These are phyloP conservation scores for Cephus pygmeus DNA, from an alignment of 2,888 invertebrate genomes.

Conservation along the genomic window DNA sequence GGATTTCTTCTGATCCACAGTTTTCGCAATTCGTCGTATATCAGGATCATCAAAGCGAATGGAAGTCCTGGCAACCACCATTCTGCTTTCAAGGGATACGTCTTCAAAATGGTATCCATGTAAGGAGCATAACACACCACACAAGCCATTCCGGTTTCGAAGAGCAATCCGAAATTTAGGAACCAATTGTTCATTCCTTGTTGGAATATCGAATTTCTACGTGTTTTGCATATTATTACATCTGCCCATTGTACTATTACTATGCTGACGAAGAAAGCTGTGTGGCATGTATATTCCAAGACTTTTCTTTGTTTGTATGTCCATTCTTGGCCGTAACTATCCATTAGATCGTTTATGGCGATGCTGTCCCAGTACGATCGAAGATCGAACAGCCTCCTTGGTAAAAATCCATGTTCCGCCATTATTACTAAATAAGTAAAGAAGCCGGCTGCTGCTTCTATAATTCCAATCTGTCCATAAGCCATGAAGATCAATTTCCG, in stretches of 20 bases:
- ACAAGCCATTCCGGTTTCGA: conserved; percentile 68
- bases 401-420: conserved; percentile 83
- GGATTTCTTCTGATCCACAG: conserved; percentile 75
- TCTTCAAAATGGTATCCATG: conserved; percentile 69
- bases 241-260: conserved; percentile 84
- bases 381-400: conserved; percentile 74
- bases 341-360: conserved; percentile 71
- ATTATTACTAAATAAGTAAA: conserved; percentile 83
- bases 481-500: conserved; percentile 79
- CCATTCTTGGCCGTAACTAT: conserved; percentile 84
- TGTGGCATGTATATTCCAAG: conserved; percentile 80
- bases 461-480: conserved; percentile 87
- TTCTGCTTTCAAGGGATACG: conserved; percentile 75
- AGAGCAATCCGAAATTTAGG: conserved; percentile 72
- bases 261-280: conserved; percentile 83
- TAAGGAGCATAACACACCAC: conserved; percentile 67
- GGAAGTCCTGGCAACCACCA: conserved; percentile 81
- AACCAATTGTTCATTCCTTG: conserved; percentile 82
- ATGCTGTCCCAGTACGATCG: conserved; percentile 80
- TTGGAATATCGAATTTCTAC: conserved; percentile 77
- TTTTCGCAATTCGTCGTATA: conserved; percentile 80
- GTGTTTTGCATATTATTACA: conserved; percentile 82
- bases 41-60: conserved; percentile 79
- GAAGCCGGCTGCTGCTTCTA: conserved; percentile 85
- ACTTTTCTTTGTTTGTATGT: conserved; percentile 75